phyloP scores from a whole-genome alignment of 1,140 invertebrate species.

The Macrosteles quadrilineatus region DNA sequence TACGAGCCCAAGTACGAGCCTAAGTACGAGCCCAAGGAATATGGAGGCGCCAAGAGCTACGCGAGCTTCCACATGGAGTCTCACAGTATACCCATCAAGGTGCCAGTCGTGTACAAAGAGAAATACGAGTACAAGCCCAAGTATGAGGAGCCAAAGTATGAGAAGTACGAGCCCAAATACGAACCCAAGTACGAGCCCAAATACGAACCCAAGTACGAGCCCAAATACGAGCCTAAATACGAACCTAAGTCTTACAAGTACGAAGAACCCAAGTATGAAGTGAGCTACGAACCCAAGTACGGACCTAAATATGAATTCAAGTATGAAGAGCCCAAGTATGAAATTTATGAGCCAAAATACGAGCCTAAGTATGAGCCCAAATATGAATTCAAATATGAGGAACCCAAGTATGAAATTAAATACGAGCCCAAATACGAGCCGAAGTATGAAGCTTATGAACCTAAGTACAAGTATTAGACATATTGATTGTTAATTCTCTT shows the following conservation, averaged over 20 bases:
- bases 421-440: conserved; percentile 5
- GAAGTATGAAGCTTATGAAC: neutral
- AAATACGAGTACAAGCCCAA: neutral
- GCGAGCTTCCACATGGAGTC: neutral
- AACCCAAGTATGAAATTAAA: neutral
- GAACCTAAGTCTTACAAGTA: neutral
- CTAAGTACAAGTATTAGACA: neutral
- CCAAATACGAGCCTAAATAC: too few relatives aligned
- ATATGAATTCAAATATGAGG: neutral
- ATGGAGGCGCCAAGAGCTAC: neutral
- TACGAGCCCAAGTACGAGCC: too few relatives aligned
- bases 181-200: conserved; percentile 12
- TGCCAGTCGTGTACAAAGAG: neutral
- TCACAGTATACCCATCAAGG: conserved; percentile 1
- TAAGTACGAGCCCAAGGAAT: neutral
- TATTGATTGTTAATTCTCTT: too few relatives aligned
- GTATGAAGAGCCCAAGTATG: neutral
- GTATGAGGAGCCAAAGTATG: neutral
- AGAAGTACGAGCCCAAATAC: neutral
- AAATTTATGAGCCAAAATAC: neutral
- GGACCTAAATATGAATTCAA: neutral
- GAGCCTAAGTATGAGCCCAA: neutral
- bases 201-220: neutral
- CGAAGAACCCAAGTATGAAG: conserved; percentile 19
- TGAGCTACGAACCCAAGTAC: neutral